Conservation (phyloP, 2,797 vertebrate genomes). For the Apogon talboti region DNA sequence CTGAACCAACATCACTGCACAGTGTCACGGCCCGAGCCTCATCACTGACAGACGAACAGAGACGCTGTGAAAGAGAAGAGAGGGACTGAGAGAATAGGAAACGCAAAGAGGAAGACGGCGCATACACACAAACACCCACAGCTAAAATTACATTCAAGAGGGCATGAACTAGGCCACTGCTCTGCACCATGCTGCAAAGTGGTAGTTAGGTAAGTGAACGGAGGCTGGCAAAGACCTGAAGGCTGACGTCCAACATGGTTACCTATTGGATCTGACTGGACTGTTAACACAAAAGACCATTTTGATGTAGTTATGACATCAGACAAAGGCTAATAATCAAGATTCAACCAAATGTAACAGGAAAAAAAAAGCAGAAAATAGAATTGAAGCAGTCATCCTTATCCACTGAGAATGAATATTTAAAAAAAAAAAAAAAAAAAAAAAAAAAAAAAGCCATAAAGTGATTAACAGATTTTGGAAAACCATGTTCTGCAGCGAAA, state of each 20-base stretch:
- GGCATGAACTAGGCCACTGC: slow-evolving; percentile 68
- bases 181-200: slow-evolving; percentile 47
- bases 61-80: slow-evolving; percentile 27
- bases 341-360: slow-evolving; percentile 2
- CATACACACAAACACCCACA: slow-evolving; percentile 27
- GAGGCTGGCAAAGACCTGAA: slow-evolving; percentile 32
- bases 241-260: slow-evolving; percentile 17
- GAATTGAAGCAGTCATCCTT: not conserved
- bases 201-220: slow-evolving; percentile 43
- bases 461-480: slow-evolving; percentile 21
- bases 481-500: slow-evolving; percentile 9
- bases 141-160: slow-evolving; percentile 70
- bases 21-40: slow-evolving; percentile 26
- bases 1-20: slow-evolving; percentile 17
- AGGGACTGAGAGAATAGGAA: slow-evolving; percentile 23
- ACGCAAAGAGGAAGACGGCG: slow-evolving; percentile 28
- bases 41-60: slow-evolving; percentile 29
- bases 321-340: slow-evolving; percentile 1
- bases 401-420: not conserved
- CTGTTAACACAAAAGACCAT: not conserved
- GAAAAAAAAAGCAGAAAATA: not conserved
- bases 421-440: no score
- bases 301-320: not conserved
- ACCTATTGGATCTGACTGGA: not conserved
- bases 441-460: slow-evolving; percentile 9